phyloP scores from a whole-genome alignment of 1,140 invertebrate genomes.

The Eurosta solidaginis region DNA sequence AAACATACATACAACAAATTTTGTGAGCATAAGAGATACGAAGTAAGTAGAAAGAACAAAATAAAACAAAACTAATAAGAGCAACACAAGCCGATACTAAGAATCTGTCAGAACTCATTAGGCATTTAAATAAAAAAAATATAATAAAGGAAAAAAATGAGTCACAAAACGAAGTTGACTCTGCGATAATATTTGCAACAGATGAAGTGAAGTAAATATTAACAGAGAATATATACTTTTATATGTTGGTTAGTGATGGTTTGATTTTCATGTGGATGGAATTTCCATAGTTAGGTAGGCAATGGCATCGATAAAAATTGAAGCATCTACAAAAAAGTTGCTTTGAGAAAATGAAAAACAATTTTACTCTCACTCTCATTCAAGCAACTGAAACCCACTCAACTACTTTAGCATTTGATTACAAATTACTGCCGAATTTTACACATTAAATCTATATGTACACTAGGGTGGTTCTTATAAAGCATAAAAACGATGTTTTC shows the following conservation, averaged over 20 bases:
- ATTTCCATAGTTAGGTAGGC: too few species aligned
- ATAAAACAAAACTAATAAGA: too few species aligned
- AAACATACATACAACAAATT: not conserved
- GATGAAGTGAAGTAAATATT: too few species aligned
- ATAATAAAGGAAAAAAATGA: not conserved
- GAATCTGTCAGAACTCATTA: not conserved
- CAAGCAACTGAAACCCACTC: not conserved
- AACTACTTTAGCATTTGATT: not conserved
- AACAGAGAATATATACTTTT: too few species aligned
- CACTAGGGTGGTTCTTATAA: too few species aligned
- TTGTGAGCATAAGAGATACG: not conserved
- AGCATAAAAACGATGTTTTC: too few species aligned
- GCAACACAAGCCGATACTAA: not conserved
- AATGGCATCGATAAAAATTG: too few species aligned
- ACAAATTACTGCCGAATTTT: not conserved
- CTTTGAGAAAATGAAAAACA: not conserved
- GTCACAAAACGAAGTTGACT: too few species aligned
- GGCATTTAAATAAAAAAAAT: not conserved
- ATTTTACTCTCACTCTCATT: not conserved
- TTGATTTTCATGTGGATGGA: too few species aligned
- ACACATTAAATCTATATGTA: not conserved
- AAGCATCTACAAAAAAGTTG: too few species aligned
- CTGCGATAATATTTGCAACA: too few species aligned
- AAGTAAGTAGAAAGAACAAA: not conserved
- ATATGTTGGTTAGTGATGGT: too few species aligned